These are phyloP conservation scores for Pheosia gnoma DNA, from an alignment of 2,888 invertebrate species.

Conservation along the genomic window DNA sequence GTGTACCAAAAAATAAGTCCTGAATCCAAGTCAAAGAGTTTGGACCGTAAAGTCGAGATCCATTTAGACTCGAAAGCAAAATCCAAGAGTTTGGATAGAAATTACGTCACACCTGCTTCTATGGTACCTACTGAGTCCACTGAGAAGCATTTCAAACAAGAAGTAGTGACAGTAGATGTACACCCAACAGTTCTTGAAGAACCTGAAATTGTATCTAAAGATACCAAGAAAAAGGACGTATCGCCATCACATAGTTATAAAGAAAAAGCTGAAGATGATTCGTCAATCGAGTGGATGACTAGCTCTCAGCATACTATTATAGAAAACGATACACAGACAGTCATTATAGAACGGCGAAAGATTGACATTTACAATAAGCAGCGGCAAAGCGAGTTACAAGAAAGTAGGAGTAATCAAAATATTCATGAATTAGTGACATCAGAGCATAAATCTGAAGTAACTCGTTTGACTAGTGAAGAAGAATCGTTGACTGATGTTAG, in stretches of 20 bases:
- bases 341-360: slow-evolving; percentile 85
- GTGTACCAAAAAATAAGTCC: slow-evolving; percentile 83
- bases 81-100: slow-evolving; percentile 88
- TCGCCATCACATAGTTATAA: slow-evolving; percentile 72
- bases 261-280: slow-evolving; percentile 77
- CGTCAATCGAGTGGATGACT: slow-evolving; percentile 77
- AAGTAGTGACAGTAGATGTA: slow-evolving; percentile 77
- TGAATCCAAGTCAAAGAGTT: slow-evolving; percentile 86
- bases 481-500: slow-evolving; percentile 88
- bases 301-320: slow-evolving; percentile 74
- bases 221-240: slow-evolving; percentile 58
- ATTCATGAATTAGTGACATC: slow-evolving; percentile 60
- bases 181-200: slow-evolving; percentile 68
- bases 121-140: slow-evolving; percentile 57
- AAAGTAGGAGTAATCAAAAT: slow-evolving; percentile 70
- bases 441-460: slow-evolving; percentile 77
- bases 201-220: slow-evolving; percentile 42
- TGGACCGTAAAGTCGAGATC: slow-evolving; percentile 85
- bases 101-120: slow-evolving; percentile 78
- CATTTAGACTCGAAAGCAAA: slow-evolving; percentile 84
- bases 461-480: slow-evolving; percentile 85
- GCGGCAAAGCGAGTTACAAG: slow-evolving; percentile 75
- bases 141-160: slow-evolving; percentile 79
- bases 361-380: slow-evolving; percentile 85
- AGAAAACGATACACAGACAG: slow-evolving; percentile 85